phyloP scores from a whole-genome alignment of 2,113 vertebrate species.

The Cygnus atratus region DNA sequence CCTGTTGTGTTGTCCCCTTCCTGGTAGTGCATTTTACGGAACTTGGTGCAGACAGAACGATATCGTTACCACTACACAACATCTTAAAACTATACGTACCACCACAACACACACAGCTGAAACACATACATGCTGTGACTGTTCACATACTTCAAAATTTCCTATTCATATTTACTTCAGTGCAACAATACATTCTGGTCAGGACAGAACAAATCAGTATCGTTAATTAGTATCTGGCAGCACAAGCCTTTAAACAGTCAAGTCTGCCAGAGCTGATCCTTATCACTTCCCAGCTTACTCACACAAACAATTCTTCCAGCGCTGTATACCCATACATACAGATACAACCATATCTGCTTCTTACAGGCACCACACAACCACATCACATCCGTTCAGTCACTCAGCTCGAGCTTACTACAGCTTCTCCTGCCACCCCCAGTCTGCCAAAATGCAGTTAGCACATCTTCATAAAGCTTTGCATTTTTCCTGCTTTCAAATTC shows the following conservation, averaged over 20 bases:
- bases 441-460: not conserved
- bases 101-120: not conserved
- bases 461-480: not conserved
- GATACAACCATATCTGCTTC: not conserved
- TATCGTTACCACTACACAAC: too few relatives aligned
- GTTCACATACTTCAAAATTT: not conserved
- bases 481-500: not conserved
- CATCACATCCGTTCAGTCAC: not conserved
- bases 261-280: not conserved
- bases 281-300: accelerated
- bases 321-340: accelerated
- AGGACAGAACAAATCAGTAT: not conserved
- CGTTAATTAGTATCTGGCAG: not conserved
- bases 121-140: not conserved
- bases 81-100: not conserved
- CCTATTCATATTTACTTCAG: not conserved
- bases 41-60: not conserved
- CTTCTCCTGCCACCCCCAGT: not conserved
- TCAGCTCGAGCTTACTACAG: not conserved
- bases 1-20: not conserved
- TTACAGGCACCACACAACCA: not conserved
- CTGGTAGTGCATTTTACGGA: not conserved
- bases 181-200: not conserved
- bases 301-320: not conserved
- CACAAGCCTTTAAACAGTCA: not conserved